Evolutionary conservation across 2,113 vertebrate genomes (phyloP).

Genomic region (Hypocryptadius cinnamomeus): DNA sequence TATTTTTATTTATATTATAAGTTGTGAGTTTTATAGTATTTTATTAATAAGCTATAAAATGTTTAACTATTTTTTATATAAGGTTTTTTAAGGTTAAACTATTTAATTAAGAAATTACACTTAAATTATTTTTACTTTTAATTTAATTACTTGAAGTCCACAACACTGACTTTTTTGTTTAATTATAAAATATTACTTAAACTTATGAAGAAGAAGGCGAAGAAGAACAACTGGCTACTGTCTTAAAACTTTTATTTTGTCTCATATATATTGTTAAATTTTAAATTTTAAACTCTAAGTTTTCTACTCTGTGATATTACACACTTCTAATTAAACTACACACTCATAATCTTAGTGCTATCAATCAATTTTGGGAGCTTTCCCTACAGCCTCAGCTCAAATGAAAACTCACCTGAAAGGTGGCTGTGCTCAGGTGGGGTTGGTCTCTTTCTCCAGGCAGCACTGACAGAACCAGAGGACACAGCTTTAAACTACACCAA

Average conservation of each 20-base stretch:
- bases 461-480: not conserved
- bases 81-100: not conserved
- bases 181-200: not conserved
- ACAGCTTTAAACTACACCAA: fast-evolving
- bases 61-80: not conserved
- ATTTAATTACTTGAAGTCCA: not conserved
- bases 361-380: not conserved
- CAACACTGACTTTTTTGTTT: not conserved
- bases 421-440: not conserved
- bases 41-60: not conserved
- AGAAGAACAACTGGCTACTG: not conserved
- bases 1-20: not conserved
- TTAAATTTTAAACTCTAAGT: not conserved
- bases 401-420: not conserved
- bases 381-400: not conserved
- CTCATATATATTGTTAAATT: not conserved
- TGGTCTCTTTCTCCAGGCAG: not conserved
- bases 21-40: not conserved
- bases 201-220: not conserved
- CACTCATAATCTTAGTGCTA: not conserved
- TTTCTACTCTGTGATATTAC: not conserved
- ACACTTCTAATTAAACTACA: not conserved
- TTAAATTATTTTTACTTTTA: not conserved
- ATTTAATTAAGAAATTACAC: not conserved
- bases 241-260: not conserved